A percentile compares a stretch with the other conserved stretches of the same genome.
Evolutionary conservation across 2,888 invertebrate species (phyloP).

Genomic region (Rhagium mordax): DNA sequence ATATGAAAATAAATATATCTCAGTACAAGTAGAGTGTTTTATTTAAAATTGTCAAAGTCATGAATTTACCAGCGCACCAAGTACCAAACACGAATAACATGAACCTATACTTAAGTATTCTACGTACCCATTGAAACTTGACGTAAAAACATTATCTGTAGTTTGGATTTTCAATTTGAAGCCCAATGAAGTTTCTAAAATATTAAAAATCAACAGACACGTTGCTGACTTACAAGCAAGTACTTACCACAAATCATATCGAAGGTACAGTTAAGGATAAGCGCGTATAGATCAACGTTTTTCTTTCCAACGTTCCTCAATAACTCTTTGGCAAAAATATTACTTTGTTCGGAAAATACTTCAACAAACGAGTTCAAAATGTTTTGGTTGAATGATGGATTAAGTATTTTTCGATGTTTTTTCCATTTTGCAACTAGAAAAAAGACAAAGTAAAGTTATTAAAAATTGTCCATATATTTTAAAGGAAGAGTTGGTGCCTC

Average conservation of each 20-base stretch:
- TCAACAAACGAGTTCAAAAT: slow-evolving; percentile 76
- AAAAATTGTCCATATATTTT: too few species aligned
- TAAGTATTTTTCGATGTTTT: slow-evolving; percentile 73
- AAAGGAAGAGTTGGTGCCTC: too few species aligned
- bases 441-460: too few species aligned
- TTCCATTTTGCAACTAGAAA: slow-evolving; percentile 30
- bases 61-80: too few species aligned
- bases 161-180: slow-evolving; percentile 32
- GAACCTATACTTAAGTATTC: too few species aligned
- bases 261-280: background rate
- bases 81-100: too few species aligned
- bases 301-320: background rate
- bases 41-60: background rate
- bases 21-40: background rate
- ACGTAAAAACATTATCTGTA: background rate
- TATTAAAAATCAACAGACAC: background rate
- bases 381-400: slow-evolving; percentile 78
- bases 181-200: slow-evolving; percentile 37
- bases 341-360: slow-evolving; percentile 75
- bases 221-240: background rate
- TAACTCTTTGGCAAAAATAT: slow-evolving; percentile 64
- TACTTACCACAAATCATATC: slow-evolving; percentile 19
- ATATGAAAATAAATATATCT: too few species aligned
- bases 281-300: background rate
- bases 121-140: slow-evolving; percentile 24